Conservation (phyloP, 2,888 invertebrate genomes). For the Tethea ocularis region DNA sequence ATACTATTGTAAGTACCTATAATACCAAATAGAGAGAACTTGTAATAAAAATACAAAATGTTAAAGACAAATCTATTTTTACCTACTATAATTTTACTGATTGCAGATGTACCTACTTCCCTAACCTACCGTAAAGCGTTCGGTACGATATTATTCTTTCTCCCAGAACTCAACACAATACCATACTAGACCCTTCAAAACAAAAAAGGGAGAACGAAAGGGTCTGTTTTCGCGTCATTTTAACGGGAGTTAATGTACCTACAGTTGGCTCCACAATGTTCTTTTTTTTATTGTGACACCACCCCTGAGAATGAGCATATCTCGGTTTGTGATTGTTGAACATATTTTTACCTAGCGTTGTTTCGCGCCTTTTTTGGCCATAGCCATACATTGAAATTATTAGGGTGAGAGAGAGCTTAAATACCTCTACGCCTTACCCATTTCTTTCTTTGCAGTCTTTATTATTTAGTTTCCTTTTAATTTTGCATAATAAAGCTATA, state of each 20-base stretch:
- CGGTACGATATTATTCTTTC: slow-evolving; percentile 22
- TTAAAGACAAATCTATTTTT: too few relatives aligned
- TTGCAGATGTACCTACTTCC: slow-evolving; percentile 10
- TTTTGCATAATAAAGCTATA: background rate
- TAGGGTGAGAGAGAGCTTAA: background rate
- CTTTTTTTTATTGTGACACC: background rate
- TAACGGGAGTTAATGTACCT: slow-evolving; percentile 10
- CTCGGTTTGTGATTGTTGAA: background rate
- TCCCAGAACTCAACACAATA: slow-evolving; percentile 12
- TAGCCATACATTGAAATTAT: too few relatives aligned
- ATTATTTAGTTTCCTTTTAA: background rate
- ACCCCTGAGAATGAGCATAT: background rate
- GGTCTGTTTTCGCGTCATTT: slow-evolving; percentile 21
- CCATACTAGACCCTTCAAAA: slow-evolving; percentile 27
- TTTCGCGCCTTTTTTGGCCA: too few relatives aligned
- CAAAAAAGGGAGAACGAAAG: slow-evolving; percentile 29
- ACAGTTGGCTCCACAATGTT: background rate
- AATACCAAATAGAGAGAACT: too few relatives aligned
- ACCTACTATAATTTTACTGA: background rate
- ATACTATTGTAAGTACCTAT: too few relatives aligned
- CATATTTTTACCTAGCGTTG: too few relatives aligned
- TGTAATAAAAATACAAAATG: too few relatives aligned
- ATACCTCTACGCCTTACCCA: background rate
- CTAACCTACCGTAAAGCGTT: slow-evolving; percentile 37
- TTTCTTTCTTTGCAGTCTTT: background rate